Evolutionary conservation across 2,113 vertebrate genomes (phyloP).

Genomic region (Natator depressus): DNA sequence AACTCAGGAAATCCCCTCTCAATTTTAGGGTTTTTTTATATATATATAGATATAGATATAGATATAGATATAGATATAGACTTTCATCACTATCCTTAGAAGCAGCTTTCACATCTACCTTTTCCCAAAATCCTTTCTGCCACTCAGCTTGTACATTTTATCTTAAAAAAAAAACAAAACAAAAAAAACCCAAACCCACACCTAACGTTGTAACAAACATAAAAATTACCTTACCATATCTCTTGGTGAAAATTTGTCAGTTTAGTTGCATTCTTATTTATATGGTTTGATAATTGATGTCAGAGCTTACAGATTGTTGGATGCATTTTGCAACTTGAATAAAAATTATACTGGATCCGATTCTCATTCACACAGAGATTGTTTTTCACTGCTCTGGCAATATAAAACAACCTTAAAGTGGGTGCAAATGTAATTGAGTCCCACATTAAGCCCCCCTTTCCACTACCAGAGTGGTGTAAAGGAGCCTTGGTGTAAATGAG

Average conservation of each 20-base stretch:
- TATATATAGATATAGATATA: too few relatives aligned
- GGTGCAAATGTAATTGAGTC: background rate
- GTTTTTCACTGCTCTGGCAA: background rate
- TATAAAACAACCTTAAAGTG: background rate
- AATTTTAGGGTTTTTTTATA: background rate
- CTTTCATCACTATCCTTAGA: background rate
- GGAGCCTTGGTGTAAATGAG: background rate
- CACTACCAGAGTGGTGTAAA: constrained; percentile 1
- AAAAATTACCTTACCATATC: accelerated
- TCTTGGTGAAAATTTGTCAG: background rate
- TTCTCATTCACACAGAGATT: background rate
- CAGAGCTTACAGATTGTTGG: background rate
- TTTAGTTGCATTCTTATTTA: background rate
- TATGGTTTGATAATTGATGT: background rate
- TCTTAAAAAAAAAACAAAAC: too few relatives aligned
- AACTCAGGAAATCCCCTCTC: background rate
- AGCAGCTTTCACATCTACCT: background rate
- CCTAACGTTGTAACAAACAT: background rate
- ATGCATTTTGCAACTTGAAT: background rate
- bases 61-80: background rate
- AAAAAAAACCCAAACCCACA: too few relatives aligned
- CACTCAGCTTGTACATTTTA: background rate
- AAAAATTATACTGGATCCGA: background rate
- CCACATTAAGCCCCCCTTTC: background rate
- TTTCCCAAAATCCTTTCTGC: background rate